These are phyloP conservation scores for Drosophila nr. perissopoda DNA, from an alignment of 2,888 invertebrate genomes.

Conservation along the genomic window DNA sequence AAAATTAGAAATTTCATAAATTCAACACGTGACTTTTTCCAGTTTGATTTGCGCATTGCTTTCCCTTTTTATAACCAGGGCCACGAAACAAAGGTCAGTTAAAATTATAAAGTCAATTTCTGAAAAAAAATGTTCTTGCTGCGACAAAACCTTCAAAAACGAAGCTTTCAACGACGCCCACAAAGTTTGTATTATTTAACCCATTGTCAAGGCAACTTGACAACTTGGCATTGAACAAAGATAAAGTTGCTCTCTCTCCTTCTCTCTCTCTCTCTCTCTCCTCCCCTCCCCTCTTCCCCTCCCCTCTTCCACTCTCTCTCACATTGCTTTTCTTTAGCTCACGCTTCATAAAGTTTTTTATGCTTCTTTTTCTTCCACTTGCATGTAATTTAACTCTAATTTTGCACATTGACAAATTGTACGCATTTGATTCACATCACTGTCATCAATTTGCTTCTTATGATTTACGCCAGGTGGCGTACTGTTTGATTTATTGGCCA, in stretches of 20 bases:
- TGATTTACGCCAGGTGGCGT: conserved; percentile 45
- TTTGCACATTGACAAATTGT: conserved; percentile 32
- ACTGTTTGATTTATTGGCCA: conserved; percentile 13
- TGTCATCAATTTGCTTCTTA: conserved; percentile 32
- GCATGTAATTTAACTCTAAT: conserved; percentile 25
- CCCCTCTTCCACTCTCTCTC: too few species aligned
- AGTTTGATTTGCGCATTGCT: conserved; percentile 23
- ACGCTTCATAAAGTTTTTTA: conserved; percentile 54
- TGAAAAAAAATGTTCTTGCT: conserved; percentile 5
- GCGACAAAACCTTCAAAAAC: conserved; percentile 46
- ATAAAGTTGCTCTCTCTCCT: background rate
- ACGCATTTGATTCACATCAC: conserved; percentile 49
- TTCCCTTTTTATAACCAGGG: conserved; percentile 36
- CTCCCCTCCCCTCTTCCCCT: conserved; percentile 1
- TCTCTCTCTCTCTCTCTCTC: background rate
- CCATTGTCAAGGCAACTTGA: conserved; percentile 62
- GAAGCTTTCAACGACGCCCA: conserved; percentile 14
- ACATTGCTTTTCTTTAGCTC: conserved; percentile 50
- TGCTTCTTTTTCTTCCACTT: conserved; percentile 2
- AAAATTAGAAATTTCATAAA: background rate
- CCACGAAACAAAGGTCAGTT: conserved; percentile 36
- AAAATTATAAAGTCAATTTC: conserved; percentile 47
- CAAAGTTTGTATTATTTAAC: conserved; percentile 41
- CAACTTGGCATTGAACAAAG: conserved; percentile 39
- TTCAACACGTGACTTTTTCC: conserved; percentile 37